Conservation (phyloP, 2,888 invertebrate genomes). For the Dicranocentrus wangi region DNA sequence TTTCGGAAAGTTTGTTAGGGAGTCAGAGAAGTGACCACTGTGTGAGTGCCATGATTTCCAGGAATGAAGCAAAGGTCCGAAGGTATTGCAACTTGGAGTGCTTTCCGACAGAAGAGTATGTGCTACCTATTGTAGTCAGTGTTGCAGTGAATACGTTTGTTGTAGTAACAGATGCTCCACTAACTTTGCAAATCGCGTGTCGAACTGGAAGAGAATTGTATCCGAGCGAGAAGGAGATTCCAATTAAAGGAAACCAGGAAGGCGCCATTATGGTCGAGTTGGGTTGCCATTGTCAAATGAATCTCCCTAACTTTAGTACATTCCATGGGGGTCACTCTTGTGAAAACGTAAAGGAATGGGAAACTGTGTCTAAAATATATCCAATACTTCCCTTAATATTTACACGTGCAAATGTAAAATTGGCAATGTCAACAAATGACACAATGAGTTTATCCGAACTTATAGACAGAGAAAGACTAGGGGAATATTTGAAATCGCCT, state of each 20-base stretch:
- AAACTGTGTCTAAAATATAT: not conserved
- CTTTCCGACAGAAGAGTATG: not conserved
- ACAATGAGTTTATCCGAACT: slow-evolving; percentile 39
- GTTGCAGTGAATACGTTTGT: slow-evolving; percentile 1
- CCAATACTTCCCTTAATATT: slow-evolving; percentile 7
- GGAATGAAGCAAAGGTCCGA: slow-evolving; percentile 38
- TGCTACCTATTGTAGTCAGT: not conserved
- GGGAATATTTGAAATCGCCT: slow-evolving; percentile 24
- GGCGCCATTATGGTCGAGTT: slow-evolving; percentile 8
- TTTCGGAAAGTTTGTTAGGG: slow-evolving; percentile 28
- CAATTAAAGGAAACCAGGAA: not conserved
- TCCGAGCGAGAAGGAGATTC: not conserved
- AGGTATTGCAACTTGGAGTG: slow-evolving; percentile 63
- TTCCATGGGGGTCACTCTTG: not conserved
- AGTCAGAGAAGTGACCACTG: slow-evolving; percentile 52
- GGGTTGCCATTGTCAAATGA: slow-evolving; percentile 11
- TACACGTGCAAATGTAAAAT: not conserved
- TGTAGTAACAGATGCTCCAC: slow-evolving; percentile 6
- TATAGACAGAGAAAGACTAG: slow-evolving; percentile 41
- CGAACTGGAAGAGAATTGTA: not conserved
- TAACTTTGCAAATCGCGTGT: not conserved
- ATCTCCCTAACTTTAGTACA: not conserved
- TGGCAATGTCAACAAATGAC: not conserved
- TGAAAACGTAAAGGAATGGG: too few relatives aligned
- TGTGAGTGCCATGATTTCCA: slow-evolving; percentile 46